Evolutionary conservation across 2,888 invertebrate genomes (phyloP).

Genomic region (Thalpophila matura): DNA sequence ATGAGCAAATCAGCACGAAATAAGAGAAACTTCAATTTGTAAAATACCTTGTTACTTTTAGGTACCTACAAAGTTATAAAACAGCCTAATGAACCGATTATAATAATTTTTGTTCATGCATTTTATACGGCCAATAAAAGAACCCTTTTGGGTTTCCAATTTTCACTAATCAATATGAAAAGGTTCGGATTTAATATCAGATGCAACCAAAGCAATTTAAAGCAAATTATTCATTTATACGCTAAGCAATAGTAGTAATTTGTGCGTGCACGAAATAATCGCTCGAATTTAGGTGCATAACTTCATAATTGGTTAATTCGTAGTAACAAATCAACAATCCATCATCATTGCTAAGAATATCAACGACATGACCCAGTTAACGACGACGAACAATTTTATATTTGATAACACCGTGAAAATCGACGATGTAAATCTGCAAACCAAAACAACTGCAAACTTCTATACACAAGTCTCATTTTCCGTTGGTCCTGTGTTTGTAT

Average conservation of each 20-base stretch:
- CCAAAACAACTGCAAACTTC: slow-evolving; percentile 40
- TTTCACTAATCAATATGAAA: slow-evolving; percentile 12
- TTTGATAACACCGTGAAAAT: slow-evolving; percentile 67
- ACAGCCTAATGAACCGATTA: background rate
- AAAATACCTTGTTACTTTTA: too few relatives aligned
- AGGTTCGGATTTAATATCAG: slow-evolving; percentile 11
- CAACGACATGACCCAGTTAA: slow-evolving; percentile 65
- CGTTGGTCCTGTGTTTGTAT: slow-evolving; percentile 36
- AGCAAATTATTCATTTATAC: slow-evolving; percentile 33
- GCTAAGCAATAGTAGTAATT: slow-evolving; percentile 29
- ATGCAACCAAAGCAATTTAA: slow-evolving; percentile 31
- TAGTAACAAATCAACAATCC: slow-evolving; percentile 57
- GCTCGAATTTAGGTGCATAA: slow-evolving; percentile 44
- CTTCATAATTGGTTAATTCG: slow-evolving; percentile 49
- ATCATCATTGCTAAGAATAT: slow-evolving; percentile 57
- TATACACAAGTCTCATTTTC: slow-evolving; percentile 45
- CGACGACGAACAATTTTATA: slow-evolving; percentile 57
- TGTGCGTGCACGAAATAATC: slow-evolving; percentile 43
- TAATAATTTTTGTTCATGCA: background rate
- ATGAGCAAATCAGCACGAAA: background rate
- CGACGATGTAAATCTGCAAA: slow-evolving; percentile 37
- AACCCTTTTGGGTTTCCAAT: background rate
- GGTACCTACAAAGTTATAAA: too few relatives aligned
- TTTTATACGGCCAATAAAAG: slow-evolving; percentile 18
- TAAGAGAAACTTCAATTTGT: background rate